phyloP scores from a whole-genome alignment of 2,113 vertebrate genomes.

The Ochotona curzoniae region DNA sequence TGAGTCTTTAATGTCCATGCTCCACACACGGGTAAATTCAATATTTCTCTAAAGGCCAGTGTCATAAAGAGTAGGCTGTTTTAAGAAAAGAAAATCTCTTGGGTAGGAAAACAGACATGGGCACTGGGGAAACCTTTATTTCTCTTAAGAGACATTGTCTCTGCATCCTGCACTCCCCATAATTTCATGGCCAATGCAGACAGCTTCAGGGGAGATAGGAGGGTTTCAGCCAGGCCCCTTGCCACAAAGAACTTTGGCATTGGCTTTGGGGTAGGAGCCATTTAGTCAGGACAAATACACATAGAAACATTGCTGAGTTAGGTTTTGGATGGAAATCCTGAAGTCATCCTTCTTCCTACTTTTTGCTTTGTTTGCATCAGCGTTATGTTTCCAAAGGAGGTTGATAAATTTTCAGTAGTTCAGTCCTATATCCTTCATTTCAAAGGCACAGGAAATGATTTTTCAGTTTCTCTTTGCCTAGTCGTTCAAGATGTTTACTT shows the following conservation, averaged over 20 bases:
- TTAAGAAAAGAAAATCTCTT: not conserved
- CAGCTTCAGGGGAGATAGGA: not conserved
- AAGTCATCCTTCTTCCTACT: not conserved
- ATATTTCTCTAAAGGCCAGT: not conserved
- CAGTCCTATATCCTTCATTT: conserved; percentile 35
- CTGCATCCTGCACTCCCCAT: not conserved
- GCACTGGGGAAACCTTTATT: not conserved
- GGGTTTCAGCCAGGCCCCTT: not conserved
- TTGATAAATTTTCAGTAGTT: conserved; percentile 59
- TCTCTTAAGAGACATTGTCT: not conserved
- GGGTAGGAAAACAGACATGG: not conserved
- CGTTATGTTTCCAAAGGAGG: conserved; percentile 62
- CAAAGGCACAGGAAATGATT: not conserved
- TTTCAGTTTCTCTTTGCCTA: conserved; percentile 50
- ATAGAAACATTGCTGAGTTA: conserved; percentile 58
- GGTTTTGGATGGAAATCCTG: conserved; percentile 57
- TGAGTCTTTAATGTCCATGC: not conserved
- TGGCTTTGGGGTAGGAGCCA: not conserved
- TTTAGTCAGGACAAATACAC: conserved; percentile 29
- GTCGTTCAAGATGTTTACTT: conserved; percentile 62
- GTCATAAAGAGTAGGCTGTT: not conserved
- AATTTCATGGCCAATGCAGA: not conserved
- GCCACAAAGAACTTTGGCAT: conserved; percentile 64
- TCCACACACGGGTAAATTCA: not conserved
- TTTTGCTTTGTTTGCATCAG: conserved; percentile 26